Evolutionary conservation across 2,797 vertebrate species (phyloP), one percentile per base, ranked within the genome.

Genomic region (Holocentrus rufus): DNA sequence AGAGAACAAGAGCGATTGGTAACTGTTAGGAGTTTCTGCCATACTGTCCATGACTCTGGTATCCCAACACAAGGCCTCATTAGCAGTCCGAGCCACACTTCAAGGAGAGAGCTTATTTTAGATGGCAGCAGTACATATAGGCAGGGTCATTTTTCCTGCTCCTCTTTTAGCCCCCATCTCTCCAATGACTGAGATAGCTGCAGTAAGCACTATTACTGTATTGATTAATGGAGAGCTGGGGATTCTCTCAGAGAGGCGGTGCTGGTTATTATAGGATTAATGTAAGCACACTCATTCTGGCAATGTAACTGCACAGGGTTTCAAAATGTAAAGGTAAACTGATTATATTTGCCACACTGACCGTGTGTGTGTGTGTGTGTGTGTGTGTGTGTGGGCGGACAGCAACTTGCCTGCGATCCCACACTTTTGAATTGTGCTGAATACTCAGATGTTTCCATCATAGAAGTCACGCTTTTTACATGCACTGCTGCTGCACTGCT

Each of bases 61-160:
- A 69, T 83, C 69, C 34, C 23, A 22, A 30, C 39, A 49, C 36
- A 31, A 79, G 76, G 20, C 55, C 83, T 90, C 89, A 92, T 94
- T 91, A 93, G 91, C 83, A 90, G 90, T 90, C 84, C 61, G 74
- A 80, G 76, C 52, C 82, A 72, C 77, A 80, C 89, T 84, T 92
- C 92, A 94, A 94, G 92, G 93, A 91, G 82, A 89, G 76, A 69
- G 83, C 85, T 88, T 93, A 86, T 90, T 92, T 92, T 90, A 86
- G 85, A 86, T 7, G 18, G 54, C 66, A 30, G 76, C 49, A 55
- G 74, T 46, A 68, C 56, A 66, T 64, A 69, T 36, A 64, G 62
- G 36, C 80, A 69, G 89, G 84, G 84, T 85, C 71, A 72, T 86
- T 80, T 70, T 80, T 80, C 77, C 66, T 6, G 6, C 20, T 47